Evolutionary conservation across 2,797 vertebrate genomes (phyloP).

Genomic region (Neopelma chrysocephalum): DNA sequence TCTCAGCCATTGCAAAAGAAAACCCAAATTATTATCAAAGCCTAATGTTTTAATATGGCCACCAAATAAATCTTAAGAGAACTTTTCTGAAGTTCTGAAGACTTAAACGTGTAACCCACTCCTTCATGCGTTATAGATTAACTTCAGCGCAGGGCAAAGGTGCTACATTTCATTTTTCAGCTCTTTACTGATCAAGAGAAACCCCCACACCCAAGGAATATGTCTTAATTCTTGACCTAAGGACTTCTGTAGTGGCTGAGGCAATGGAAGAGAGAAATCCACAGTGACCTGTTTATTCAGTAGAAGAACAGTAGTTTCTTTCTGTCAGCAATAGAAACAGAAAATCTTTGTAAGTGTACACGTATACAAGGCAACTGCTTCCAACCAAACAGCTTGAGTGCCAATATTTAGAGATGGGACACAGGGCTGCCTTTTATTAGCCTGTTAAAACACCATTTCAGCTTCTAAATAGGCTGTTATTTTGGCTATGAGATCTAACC

Average conservation of each 20-base stretch:
- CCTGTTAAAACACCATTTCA: not conserved
- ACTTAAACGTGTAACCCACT: not conserved
- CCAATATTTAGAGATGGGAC: constrained; percentile 13
- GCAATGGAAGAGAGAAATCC: constrained; percentile 4
- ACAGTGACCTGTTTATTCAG: constrained; percentile 7
- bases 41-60: not conserved
- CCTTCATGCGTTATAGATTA: not conserved
- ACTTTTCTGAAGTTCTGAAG: not conserved
- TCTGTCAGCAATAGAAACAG: constrained; percentile 43
- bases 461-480: not conserved
- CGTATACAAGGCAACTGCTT: not conserved
- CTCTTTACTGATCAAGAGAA: not conserved
- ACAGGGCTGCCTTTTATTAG: constrained; percentile 39
- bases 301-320: constrained; percentile 39
- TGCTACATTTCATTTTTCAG: not conserved
- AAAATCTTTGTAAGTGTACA: constrained; percentile 33
- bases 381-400: not conserved
- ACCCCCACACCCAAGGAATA: not conserved
- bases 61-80: not conserved
- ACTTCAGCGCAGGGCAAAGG: not conserved
- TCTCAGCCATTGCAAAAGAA: not conserved
- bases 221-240: not conserved
- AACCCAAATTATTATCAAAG: too few relatives aligned
- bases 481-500: not conserved
- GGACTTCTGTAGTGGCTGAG: not conserved